Percentiles rank a stretch among this genome's conserved stretches.
These are phyloP conservation scores for Oreochromis spilurus DNA, from an alignment of 2,113 vertebrate species.

Conservation along the genomic window DNA sequence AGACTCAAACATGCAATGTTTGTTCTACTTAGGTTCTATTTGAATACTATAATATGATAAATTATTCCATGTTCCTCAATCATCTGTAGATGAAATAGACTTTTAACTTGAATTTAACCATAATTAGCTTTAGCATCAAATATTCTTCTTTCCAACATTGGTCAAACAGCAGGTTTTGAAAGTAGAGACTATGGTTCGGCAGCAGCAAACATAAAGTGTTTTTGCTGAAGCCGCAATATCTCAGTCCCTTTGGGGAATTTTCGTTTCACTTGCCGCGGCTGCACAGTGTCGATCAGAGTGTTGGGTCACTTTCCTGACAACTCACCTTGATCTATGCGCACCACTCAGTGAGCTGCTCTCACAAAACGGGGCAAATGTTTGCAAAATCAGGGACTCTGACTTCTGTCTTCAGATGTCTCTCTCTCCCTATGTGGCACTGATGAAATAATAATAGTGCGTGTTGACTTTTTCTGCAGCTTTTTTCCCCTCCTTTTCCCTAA, in stretches of 20 bases:
- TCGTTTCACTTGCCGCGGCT: neutral
- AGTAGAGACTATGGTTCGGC: neutral
- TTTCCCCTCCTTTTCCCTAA: neutral
- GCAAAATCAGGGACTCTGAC: neutral
- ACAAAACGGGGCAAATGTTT: neutral
- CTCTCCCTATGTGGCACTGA: neutral
- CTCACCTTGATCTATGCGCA: neutral
- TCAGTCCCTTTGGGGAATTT: neutral
- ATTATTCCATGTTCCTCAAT: neutral
- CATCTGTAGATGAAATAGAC: neutral
- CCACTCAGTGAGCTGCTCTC: neutral
- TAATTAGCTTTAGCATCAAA: neutral
- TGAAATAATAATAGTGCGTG: slow-evolving; percentile 32
- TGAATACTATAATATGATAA: neutral
- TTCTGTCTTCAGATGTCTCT: neutral
- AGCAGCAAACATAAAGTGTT: neutral
- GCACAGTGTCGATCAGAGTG: neutral
- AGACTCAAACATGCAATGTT: neutral
- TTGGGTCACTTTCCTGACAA: neutral
- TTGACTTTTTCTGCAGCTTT: slow-evolving; percentile 5
- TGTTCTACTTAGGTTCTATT: neutral
- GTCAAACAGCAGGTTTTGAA: neutral
- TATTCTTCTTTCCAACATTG: neutral
- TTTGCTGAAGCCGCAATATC: neutral
- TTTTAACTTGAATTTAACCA: neutral